Conservation (phyloP, 2,113 vertebrate species). For the Cardinalis cardinalis region DNA sequence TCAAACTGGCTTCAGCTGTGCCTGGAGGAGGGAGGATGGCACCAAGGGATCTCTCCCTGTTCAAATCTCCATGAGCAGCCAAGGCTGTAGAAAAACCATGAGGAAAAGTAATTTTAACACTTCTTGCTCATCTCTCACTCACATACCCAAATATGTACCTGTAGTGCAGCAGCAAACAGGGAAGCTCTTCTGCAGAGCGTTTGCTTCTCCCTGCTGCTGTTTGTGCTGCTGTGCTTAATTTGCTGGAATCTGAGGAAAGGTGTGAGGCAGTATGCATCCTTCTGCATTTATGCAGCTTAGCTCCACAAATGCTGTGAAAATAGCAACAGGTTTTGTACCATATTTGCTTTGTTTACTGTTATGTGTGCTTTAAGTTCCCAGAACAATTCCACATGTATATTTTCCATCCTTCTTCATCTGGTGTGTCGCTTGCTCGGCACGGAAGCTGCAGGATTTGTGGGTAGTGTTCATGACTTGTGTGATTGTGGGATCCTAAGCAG, state of each 20-base stretch:
- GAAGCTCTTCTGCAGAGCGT: neutral
- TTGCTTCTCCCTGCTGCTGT: slow-evolving; percentile 43
- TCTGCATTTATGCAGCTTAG: slow-evolving; percentile 43
- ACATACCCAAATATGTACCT: neutral
- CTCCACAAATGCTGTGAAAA: slow-evolving; percentile 55
- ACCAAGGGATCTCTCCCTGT: neutral
- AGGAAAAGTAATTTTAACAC: neutral
- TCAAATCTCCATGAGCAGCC: neutral
- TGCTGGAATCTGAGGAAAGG: slow-evolving; percentile 28
- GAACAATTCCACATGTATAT: slow-evolving; percentile 69
- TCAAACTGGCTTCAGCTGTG: neutral
- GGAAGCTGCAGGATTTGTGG: slow-evolving; percentile 41
- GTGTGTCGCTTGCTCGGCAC: slow-evolving; percentile 52
- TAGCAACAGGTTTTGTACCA: slow-evolving; percentile 66
- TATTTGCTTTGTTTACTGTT: slow-evolving; percentile 69
- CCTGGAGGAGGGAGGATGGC: neutral
- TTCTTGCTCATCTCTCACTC: neutral
- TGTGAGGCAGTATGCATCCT: slow-evolving; percentile 38
- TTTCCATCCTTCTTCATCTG: slow-evolving; percentile 66
- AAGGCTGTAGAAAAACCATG: neutral
- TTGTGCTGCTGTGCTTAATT: slow-evolving; percentile 51
- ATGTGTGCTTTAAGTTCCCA: slow-evolving; percentile 58
- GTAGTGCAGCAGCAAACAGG: neutral
- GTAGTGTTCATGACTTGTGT: slow-evolving; percentile 61
- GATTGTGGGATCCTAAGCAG: slow-evolving; percentile 55